These are phyloP conservation scores for Polyploca ridens DNA, from an alignment of 2,888 invertebrate species.

Conservation along the genomic window DNA sequence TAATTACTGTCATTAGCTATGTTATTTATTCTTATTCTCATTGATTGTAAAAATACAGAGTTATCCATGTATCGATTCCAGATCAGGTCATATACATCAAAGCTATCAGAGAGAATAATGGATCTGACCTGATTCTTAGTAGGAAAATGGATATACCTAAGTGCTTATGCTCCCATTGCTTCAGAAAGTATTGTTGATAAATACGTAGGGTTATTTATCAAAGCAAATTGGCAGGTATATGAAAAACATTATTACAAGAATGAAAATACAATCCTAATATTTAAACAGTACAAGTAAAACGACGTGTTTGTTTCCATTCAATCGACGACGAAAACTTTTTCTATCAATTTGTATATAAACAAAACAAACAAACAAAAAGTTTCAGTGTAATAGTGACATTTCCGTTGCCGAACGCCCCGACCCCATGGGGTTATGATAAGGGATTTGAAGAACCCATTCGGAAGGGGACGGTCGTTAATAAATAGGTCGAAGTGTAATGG, in stretches of 20 bases:
- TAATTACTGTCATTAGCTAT: too few relatives aligned
- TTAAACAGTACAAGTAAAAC: not conserved
- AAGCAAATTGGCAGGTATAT: too few relatives aligned
- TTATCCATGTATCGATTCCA: too few relatives aligned
- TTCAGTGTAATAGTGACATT: slow-evolving; percentile 1
- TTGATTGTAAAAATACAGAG: too few relatives aligned
- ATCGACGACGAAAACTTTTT: not conserved
- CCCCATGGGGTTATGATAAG: slow-evolving; percentile 1
- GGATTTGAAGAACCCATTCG: slow-evolving; percentile 3
- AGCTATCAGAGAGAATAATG: not conserved
- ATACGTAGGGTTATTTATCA: too few relatives aligned
- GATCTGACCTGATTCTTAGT: not conserved
- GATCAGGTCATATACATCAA: not conserved
- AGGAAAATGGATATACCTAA: not conserved
- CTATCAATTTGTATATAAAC: slow-evolving; percentile 1
- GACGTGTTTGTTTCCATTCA: not conserved
- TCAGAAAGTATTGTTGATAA: too few relatives aligned
- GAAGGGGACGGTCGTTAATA: not conserved
- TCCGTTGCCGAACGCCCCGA: not conserved
- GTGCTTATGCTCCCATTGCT: too few relatives aligned
- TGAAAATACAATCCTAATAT: not conserved
- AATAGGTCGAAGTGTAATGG: not conserved
- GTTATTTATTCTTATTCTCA: too few relatives aligned
- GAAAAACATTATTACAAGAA: not conserved
- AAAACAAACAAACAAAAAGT: not conserved